Evolutionary conservation across 2,888 invertebrate species (phyloP).

Genomic region (Tubulanus polymorphus): DNA sequence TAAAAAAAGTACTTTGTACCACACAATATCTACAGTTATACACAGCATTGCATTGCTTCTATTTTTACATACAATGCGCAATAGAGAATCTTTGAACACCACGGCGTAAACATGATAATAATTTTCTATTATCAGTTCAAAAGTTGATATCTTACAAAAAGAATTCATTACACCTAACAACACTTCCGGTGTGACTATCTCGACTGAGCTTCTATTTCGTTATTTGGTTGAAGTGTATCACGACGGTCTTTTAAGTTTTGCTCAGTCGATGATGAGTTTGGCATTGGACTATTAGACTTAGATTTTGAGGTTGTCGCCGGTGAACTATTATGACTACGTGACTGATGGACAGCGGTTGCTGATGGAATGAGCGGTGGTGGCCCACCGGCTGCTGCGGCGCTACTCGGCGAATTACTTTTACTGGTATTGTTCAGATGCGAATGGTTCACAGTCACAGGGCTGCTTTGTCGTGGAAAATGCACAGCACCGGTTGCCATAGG

Average conservation of each 20-base stretch:
- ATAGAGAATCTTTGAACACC: constrained; percentile 4
- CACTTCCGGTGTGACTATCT: constrained; percentile 1
- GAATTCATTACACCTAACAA: no score
- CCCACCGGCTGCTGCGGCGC: neutral
- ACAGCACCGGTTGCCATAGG: neutral
- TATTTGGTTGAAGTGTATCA: neutral
- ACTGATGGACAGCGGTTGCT: neutral
- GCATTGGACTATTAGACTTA: neutral
- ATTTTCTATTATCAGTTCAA: neutral
- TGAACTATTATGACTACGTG: neutral
- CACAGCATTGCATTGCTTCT: no score
- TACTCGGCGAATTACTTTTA: constrained; percentile 1
- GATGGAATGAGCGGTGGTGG: neutral
- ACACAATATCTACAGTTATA: no score
- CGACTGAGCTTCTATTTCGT: neutral
- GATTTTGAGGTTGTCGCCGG: neutral
- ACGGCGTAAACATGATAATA: neutral
- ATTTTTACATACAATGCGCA: no score
- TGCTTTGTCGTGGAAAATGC: neutral
- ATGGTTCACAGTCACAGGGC: neutral
- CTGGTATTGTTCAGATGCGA: constrained; percentile 2
- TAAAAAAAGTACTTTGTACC: no score
- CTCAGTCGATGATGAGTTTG: neutral
- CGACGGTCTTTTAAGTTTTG: neutral
- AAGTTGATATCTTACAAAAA: neutral